Percentiles rank a stretch among this genome's conserved stretches.
Evolutionary conservation across 2,113 vertebrate genomes (phyloP).

Genomic region (Oryzias celebensis): DNA sequence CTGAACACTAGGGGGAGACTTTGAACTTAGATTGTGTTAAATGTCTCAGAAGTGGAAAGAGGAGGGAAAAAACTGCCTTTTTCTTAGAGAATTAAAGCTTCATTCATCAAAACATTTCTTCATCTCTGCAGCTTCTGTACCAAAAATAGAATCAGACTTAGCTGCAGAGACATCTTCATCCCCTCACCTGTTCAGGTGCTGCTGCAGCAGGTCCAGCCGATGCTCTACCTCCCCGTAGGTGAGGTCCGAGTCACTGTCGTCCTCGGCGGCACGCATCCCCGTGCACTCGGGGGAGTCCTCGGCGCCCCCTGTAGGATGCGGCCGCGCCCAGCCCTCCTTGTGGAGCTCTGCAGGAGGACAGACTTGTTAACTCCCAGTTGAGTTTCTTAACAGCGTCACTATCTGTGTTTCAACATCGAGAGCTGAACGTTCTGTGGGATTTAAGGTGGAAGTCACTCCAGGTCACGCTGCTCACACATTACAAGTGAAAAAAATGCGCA

Average conservation of each 20-base stretch:
- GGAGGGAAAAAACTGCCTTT: too few relatives aligned
- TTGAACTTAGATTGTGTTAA: not conserved
- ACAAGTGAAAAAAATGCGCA: too few relatives aligned
- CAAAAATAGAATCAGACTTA: too few relatives aligned
- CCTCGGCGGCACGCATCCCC: conserved; percentile 79
- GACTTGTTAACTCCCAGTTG: conserved; percentile 1
- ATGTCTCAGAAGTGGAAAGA: too few relatives aligned
- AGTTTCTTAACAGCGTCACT: too few relatives aligned
- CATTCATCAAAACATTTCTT: too few relatives aligned
- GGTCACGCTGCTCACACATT: too few relatives aligned
- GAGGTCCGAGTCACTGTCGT: conserved; percentile 92
- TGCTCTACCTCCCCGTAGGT: conserved; percentile 95
- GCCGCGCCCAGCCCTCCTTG: conserved; percentile 78
- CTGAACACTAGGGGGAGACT: conserved; percentile 52
- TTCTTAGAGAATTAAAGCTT: too few relatives aligned
- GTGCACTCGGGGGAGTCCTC: conserved; percentile 76
- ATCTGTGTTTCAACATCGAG: too few relatives aligned
- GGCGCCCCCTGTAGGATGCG: conserved; percentile 58
- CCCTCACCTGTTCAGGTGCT: conserved; percentile 94
- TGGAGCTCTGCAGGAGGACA: conserved; percentile 72
- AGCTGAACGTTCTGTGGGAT: too few relatives aligned
- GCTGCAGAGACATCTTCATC: not conserved
- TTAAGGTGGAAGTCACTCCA: too few relatives aligned
- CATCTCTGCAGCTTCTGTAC: too few relatives aligned
- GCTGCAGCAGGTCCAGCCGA: conserved; percentile 92